Evolutionary conservation across 2,888 invertebrate genomes (phyloP), one percentile per base, ranked within the genome.

Genomic region (Volucella bombylans): DNA sequence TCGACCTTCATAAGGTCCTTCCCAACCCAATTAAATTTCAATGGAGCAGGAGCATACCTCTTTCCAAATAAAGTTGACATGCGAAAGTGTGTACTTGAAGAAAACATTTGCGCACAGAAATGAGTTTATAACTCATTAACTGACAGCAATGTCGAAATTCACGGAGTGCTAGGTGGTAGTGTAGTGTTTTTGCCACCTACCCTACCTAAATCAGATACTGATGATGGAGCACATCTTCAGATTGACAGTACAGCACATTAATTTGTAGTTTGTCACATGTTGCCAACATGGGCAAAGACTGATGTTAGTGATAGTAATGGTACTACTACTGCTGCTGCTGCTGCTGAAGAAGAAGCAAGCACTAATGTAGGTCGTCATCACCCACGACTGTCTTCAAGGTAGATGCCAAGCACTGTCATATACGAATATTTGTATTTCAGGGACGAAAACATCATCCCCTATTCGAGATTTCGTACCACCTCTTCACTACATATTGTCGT

Each of bases 231-330:
- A 78, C 78, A 78, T 64, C 78, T 31, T 64, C 78, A 55, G 62
- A 78, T 71, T 78, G 69, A 57, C 78, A 71, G 78, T 31, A 31
- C 18, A 69, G 64, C 78, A 50, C 78, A 79, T 79, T 79, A 79
- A 59, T 71, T 79, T 72, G 78, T 65, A 71, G 78, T 79, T 79
- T 79, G 78, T 79, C 78, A 72, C 65, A 69, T 72, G 71, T 72
- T 72, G 65, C 50, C 38, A 14, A 18, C 18, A 38, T 14, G 18
- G 8, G 49, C 10, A 47, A 18, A 14, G 74, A 39, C 38, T n/a
- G 49, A 18, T 38, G 31, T 15, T 4, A 31, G 31, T 31, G 31
- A 31, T 31, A 31, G 31, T 31, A 31, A 31, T 31, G 31, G 14
- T 10, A 23, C 18, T 23, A 18, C 18, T 18, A 3, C 18, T 23